These are phyloP conservation scores for Cataglyphis hispanica DNA, from an alignment of 1,140 invertebrate species.

Conservation along the genomic window DNA sequence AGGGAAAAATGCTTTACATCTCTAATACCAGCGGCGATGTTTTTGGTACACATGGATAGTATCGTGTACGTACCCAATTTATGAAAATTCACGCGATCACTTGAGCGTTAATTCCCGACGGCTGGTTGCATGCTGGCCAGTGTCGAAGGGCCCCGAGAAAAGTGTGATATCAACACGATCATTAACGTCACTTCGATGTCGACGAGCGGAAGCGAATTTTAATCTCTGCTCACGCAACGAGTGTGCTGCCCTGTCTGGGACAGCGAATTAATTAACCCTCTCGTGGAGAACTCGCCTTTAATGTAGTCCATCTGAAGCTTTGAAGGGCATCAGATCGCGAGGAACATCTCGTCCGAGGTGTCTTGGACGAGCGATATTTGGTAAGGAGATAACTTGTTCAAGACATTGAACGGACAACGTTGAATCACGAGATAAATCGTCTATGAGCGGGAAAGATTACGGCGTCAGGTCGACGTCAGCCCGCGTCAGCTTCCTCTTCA, in stretches of 20 bases:
- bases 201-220: constrained; percentile 50
- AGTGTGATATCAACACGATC: constrained; percentile 57
- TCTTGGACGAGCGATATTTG: background rate
- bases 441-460: background rate
- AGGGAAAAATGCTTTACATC: background rate
- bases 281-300: constrained; percentile 9
- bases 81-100: constrained; percentile 61
- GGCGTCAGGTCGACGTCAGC: background rate
- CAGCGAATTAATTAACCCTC: constrained; percentile 47
- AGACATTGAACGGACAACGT: background rate
- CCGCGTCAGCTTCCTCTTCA: constrained; percentile 53
- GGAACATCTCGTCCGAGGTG: background rate
- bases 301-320: constrained; percentile 20
- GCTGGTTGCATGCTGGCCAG: background rate
- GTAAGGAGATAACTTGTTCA: background rate
- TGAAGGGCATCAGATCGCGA: constrained; percentile 25
- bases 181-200: constrained; percentile 56
- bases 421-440: constrained; percentile 20
- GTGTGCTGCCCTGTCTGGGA: constrained; percentile 22
- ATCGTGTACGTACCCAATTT: background rate
- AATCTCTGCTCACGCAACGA: constrained; percentile 47
- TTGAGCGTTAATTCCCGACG: constrained; percentile 48
- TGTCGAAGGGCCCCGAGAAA: constrained; percentile 46
- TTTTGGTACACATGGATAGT: constrained; percentile 7
- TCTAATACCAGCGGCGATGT: background rate